These are phyloP conservation scores for Chamaea fasciata DNA, from an alignment of 2,113 vertebrate genomes.

Conservation along the genomic window DNA sequence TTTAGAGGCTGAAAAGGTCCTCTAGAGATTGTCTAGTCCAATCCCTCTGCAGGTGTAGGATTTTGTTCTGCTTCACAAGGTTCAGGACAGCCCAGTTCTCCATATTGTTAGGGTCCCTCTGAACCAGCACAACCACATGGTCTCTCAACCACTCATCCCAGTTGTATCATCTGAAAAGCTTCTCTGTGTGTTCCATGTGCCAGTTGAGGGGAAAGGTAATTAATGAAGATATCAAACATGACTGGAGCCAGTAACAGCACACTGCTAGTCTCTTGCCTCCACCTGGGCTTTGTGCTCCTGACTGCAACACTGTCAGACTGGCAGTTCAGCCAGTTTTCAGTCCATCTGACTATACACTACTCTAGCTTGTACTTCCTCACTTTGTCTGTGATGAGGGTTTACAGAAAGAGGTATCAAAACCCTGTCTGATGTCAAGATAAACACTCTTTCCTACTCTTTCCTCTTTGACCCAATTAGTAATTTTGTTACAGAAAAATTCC, in stretches of 20 bases:
- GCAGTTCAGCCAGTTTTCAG: neutral
- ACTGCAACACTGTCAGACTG: neutral
- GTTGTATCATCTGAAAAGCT: neutral
- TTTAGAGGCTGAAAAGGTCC: neutral
- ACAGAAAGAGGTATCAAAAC: neutral
- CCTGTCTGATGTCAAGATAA: neutral
- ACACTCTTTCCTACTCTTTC: neutral
- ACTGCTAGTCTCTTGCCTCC: neutral
- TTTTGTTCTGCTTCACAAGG: neutral
- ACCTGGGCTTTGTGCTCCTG: neutral
- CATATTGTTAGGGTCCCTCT: neutral
- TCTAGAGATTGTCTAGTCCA: neutral
- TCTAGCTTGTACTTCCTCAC: neutral
- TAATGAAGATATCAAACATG: neutral
- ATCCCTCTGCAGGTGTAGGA: neutral
- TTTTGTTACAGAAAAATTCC: neutral
- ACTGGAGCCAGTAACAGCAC: neutral
- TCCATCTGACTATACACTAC: neutral
- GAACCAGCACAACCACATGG: neutral
- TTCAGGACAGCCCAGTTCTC: neutral
- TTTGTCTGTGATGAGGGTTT: neutral
- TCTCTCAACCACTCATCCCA: neutral
- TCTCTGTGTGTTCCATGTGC: neutral
- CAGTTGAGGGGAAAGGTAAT: fast-evolving
- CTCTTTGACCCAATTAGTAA: neutral